Evolutionary conservation across 2,888 invertebrate genomes (phyloP).

Genomic region (Carabus problematicus): DNA sequence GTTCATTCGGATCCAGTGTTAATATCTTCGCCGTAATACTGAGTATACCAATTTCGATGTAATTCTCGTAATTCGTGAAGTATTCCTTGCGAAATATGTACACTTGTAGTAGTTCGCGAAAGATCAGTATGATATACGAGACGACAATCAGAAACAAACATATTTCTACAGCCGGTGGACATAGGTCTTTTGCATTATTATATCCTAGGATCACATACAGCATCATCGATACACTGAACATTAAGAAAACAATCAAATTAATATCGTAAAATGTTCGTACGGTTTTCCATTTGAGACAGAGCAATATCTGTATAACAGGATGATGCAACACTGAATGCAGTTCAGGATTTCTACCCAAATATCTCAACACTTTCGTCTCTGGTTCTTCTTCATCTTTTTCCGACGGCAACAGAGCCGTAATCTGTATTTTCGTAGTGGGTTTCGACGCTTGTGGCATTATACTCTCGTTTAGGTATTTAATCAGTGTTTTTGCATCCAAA

Average conservation of each 20-base stretch:
- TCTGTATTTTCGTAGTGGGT: constrained; percentile 25
- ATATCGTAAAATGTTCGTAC: constrained; percentile 31
- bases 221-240: constrained; percentile 29
- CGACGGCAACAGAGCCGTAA: constrained; percentile 22
- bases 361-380: constrained; percentile 28
- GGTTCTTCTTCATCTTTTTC: constrained; percentile 38
- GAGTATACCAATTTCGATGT: constrained; percentile 31
- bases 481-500: constrained; percentile 22
- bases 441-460: constrained; percentile 19
- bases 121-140: constrained; percentile 25
- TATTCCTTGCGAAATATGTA: constrained; percentile 35
- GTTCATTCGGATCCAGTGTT: background rate
- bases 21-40: constrained; percentile 27
- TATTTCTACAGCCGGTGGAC: constrained; percentile 1
- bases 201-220: constrained; percentile 20
- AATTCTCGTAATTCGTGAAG: constrained; percentile 32
- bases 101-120: constrained; percentile 31
- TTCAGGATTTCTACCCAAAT: constrained; percentile 29
- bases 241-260: constrained; percentile 33
- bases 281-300: constrained; percentile 33
- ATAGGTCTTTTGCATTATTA: background rate
- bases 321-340: constrained; percentile 30
- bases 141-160: constrained; percentile 24
- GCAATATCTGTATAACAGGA: constrained; percentile 30
- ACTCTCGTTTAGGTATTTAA: constrained; percentile 35